Percentiles rank a stretch among this genome's conserved stretches.
Evolutionary conservation across 2,888 invertebrate genomes (phyloP).

Genomic region (Loripinus fragilis): DNA sequence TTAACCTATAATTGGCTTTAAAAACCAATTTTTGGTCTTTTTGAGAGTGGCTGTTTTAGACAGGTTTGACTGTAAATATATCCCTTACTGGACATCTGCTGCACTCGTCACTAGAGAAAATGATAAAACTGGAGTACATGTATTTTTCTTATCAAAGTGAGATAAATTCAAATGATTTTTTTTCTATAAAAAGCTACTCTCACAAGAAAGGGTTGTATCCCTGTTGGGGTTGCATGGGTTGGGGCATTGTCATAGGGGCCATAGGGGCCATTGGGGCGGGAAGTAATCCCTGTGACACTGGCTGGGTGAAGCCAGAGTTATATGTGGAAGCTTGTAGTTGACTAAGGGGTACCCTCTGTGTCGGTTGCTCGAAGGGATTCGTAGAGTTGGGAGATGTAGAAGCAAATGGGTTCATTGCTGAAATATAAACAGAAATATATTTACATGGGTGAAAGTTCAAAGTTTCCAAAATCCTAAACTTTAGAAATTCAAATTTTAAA

Average conservation of each 20-base stretch:
- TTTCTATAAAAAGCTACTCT: neutral
- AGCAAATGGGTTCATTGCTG: constrained; percentile 79
- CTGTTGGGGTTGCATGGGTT: constrained; percentile 68
- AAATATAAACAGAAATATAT: constrained; percentile 27
- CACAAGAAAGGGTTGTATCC: constrained; percentile 79
- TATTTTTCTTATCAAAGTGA: neutral
- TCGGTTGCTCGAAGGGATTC: constrained; percentile 80
- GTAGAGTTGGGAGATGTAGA: constrained; percentile 56
- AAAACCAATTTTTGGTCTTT: too few relatives aligned
- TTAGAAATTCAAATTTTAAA: too few relatives aligned
- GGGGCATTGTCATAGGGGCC: constrained; percentile 53
- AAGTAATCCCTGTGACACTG: constrained; percentile 68
- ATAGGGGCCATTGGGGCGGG: constrained; percentile 75
- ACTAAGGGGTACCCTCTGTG: constrained; percentile 76
- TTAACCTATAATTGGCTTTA: too few relatives aligned
- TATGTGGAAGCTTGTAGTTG: constrained; percentile 73
- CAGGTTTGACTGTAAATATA: too few relatives aligned
- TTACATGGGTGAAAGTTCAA: too few relatives aligned
- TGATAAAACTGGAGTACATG: neutral
- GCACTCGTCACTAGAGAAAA: too few relatives aligned
- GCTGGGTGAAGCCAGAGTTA: constrained; percentile 72
- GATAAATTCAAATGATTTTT: neutral
- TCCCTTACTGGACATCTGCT: too few relatives aligned
- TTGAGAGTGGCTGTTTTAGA: too few relatives aligned
- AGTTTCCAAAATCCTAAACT: too few relatives aligned